A percentile compares a stretch with the other conserved stretches of the same genome.
Evolutionary conservation across 2,113 vertebrate species (phyloP).

Genomic region (Thunnus thynnus): DNA sequence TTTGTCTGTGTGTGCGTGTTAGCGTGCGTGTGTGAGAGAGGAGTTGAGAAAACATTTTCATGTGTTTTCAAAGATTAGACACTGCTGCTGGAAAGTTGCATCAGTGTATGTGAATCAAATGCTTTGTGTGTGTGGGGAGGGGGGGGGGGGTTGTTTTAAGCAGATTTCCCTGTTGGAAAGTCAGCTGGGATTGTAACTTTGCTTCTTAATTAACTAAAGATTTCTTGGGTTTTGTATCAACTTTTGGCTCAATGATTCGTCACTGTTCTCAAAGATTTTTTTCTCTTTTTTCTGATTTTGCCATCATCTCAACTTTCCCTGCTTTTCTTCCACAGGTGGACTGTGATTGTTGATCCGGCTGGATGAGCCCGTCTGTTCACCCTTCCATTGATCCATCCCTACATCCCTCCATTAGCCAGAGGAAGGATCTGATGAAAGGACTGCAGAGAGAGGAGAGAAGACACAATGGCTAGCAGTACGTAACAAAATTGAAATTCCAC

Average conservation of each 20-base stretch:
- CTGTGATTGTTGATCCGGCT: slow-evolving; percentile 54
- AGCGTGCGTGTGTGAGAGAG: not conserved
- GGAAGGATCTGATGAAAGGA: slow-evolving; percentile 71
- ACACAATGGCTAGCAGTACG: slow-evolving; percentile 92
- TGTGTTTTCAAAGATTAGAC: slow-evolving; percentile 34
- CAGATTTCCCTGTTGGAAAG: slow-evolving; percentile 15
- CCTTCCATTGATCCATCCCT: slow-evolving; percentile 53
- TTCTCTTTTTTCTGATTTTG: slow-evolving; percentile 1
- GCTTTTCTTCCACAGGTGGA: slow-evolving; percentile 62
- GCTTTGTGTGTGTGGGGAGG: not conserved
- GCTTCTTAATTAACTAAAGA: slow-evolving; percentile 34
- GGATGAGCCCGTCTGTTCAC: slow-evolving; percentile 26
- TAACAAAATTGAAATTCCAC: not conserved
- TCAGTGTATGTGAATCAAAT: not conserved
- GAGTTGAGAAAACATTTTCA: not conserved
- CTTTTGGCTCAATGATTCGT: slow-evolving; percentile 14
- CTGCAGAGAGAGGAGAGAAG: slow-evolving; percentile 67
- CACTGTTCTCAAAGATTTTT: not conserved
- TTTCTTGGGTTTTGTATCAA: slow-evolving; percentile 13
- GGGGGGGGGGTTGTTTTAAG: not conserved
- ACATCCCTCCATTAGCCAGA: slow-evolving; percentile 72
- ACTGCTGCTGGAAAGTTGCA: slow-evolving; percentile 8
- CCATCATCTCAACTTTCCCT: not conserved
- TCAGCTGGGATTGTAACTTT: slow-evolving; percentile 16
- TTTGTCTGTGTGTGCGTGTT: slow-evolving; percentile 38